Evolutionary conservation across 1,140 invertebrate genomes (phyloP), one percentile per base, ranked within the genome.

Genomic region (Bicyclus anynana): DNA sequence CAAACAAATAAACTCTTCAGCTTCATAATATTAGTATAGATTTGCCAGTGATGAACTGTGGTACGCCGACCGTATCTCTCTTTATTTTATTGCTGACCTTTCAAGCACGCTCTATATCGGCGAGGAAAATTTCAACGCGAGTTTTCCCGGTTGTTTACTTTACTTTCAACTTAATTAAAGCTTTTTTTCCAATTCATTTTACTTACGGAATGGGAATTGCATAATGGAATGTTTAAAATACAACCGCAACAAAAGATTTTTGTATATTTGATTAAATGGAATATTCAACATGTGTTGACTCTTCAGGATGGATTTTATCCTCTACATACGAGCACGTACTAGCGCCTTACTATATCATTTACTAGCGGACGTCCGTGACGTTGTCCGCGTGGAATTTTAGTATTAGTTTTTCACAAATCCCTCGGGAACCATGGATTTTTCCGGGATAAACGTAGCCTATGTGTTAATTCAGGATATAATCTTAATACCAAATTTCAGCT

Each of bases 161-260:
- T 44, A 44, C 40, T 44, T 44, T 44, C 18, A 44, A 44, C 40
- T 20, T 44, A 44, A 44, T 44, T 44, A 44, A 44, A 20, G 40
- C 40, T 20, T 44, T 44, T 44, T 40, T 16, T 35, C 12, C 10
- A 16, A 20, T 10, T 44, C 20, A 17, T 44, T 17, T 44, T 44
- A 44, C 40, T 33, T 33, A 33, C 29, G n/a, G 10, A 33, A 33
- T 12, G 29, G 20, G 16, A 44, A 20, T 44, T 44, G 40, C 40
- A 44, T 44, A 44, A 44, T 20, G 10, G 40, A 40, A 40, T 3
- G n/a, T 40, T 16, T 40, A 16, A 40, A 40, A 40, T 16, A 40
- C 16, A 1, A 5, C 17, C 40, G 40, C 17, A 20, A 20, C n/a
- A 33, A 33, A 33, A 12, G 9, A 33, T 33, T 33, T 33, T 33